Percentiles rank a stretch among this genome's conserved stretches.
These are phyloP conservation scores for Pangasius mekongensis DNA, from an alignment of 2,797 vertebrate species.

Conservation along the genomic window DNA sequence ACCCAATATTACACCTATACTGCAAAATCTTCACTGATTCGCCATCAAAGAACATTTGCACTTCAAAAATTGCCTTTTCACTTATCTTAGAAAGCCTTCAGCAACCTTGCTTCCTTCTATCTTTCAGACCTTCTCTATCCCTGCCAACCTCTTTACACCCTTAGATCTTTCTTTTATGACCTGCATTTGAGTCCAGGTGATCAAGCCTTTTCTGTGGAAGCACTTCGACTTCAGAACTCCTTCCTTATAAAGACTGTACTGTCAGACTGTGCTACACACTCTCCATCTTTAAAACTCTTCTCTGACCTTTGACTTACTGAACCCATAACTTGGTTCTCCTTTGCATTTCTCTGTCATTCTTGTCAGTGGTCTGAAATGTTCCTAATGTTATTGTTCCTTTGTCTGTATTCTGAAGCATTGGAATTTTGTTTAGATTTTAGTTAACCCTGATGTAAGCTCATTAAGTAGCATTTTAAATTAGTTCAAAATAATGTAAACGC, in stretches of 20 bases:
- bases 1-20: background rate
- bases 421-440: background rate
- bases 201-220: background rate
- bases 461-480: background rate
- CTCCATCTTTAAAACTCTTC: background rate
- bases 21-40: background rate
- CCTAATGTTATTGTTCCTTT: background rate
- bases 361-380: background rate
- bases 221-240: background rate
- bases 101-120: background rate
- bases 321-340: background rate
- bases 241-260: background rate
- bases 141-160: background rate
- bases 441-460: background rate
- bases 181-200: background rate
- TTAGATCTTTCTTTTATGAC: background rate
- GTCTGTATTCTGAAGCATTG: background rate
- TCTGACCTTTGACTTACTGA: background rate
- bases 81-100: background rate
- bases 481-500: background rate
- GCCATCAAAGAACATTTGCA: background rate
- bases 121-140: background rate
- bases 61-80: background rate
- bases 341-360: background rate
- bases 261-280: background rate